Evolutionary conservation across 2,797 vertebrate species (phyloP).

Genomic region (Pantherophis alleghaniensis): DNA sequence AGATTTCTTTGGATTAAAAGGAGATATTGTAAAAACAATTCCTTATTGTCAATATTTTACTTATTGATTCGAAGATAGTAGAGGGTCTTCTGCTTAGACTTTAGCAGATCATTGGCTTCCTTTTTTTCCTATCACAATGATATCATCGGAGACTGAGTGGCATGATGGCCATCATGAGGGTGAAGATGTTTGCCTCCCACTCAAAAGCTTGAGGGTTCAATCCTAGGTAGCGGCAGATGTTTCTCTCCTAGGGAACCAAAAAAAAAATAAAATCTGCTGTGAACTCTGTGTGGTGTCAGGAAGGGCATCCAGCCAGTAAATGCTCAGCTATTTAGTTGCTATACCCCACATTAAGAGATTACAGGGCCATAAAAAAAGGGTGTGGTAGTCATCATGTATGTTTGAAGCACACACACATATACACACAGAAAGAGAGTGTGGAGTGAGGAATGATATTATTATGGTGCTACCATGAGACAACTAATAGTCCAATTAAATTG

Average conservation of each 20-base stretch:
- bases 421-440: not conserved
- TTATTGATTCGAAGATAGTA: too few species aligned
- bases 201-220: too few species aligned
- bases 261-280: too few species aligned
- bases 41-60: not conserved
- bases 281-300: too few species aligned
- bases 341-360: not conserved
- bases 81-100: not conserved
- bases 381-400: not conserved
- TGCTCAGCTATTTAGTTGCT: too few species aligned
- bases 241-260: too few species aligned
- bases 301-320: too few species aligned
- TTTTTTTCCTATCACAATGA: not conserved
- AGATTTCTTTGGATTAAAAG: not conserved
- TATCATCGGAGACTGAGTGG: too few species aligned
- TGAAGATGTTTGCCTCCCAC: too few species aligned
- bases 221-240: too few species aligned
- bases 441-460: not conserved
- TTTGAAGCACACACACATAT: not conserved
- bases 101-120: not conserved
- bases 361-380: not conserved
- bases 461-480: not conserved
- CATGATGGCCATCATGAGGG: too few species aligned
- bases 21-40: not conserved
- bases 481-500: slow-evolving; percentile 27